Evolutionary conservation across 2,797 vertebrate genomes (phyloP).

Genomic region (Enoplosus armatus): DNA sequence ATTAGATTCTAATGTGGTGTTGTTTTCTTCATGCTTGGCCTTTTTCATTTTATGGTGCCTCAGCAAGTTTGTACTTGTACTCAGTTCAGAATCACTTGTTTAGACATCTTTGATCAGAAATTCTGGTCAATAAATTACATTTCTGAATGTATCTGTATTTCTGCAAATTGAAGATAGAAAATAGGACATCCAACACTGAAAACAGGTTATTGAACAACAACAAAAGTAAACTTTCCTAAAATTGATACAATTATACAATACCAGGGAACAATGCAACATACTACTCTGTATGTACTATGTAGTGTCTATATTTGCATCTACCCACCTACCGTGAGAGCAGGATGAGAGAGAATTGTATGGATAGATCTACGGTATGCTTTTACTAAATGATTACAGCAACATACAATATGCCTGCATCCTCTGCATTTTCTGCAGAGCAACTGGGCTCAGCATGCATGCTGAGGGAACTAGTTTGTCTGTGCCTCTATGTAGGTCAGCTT

Average conservation of each 20-base stretch:
- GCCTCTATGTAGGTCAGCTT: conserved; percentile 88
- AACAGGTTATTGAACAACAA: background rate
- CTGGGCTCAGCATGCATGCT: conserved; percentile 74
- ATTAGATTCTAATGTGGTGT: conserved; percentile 64
- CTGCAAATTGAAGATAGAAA: conserved; percentile 26
- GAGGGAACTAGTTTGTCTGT: conserved; percentile 85
- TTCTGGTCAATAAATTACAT: conserved; percentile 35
- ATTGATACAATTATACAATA: background rate
- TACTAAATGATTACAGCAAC: conserved; percentile 60
- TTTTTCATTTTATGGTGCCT: conserved; percentile 47
- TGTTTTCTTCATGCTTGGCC: conserved; percentile 57
- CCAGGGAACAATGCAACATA: background rate
- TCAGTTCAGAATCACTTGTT: conserved; percentile 37
- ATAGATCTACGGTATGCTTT: conserved; percentile 29
- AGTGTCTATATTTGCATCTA: conserved; percentile 8
- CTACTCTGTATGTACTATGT: background rate
- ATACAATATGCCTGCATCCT: conserved; percentile 66
- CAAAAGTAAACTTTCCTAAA: background rate
- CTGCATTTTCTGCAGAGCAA: conserved; percentile 70
- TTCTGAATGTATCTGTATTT: conserved; percentile 46
- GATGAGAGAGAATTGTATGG: conserved; percentile 6
- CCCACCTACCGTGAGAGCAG: background rate
- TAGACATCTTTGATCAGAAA: conserved; percentile 21
- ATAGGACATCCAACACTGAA: background rate
- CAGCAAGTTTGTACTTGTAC: conserved; percentile 41